Conservation (phyloP, 2,888 invertebrate genomes). For the Macrophya annulata region DNA sequence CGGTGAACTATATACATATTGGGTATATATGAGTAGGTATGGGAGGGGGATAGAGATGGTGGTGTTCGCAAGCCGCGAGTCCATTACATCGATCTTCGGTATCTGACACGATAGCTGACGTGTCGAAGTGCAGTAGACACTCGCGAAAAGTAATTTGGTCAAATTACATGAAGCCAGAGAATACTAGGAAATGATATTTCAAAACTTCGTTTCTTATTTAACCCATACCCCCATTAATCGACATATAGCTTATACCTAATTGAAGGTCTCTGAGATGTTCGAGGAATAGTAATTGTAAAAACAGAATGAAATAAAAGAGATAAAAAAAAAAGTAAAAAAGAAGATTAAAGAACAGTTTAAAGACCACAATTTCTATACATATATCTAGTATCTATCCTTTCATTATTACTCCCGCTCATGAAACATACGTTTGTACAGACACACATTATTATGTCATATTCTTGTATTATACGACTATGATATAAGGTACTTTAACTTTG, state of each 20-base stretch:
- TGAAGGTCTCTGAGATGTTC: conserved; percentile 7
- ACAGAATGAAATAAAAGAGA: not conserved
- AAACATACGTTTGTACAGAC: not conserved
- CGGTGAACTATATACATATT: not conserved
- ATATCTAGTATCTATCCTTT: not conserved
- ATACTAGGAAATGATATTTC: conserved; percentile 45
- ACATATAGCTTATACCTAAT: conserved; percentile 33
- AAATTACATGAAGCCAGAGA: conserved; percentile 22
- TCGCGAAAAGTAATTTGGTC: conserved; percentile 42
- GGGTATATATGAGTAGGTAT: not conserved
- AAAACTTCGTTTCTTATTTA: conserved; percentile 7
- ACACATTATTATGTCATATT: conserved; percentile 4
- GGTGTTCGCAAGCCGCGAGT: conserved; percentile 37
- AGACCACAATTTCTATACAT: not conserved
- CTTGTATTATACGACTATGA: not conserved
- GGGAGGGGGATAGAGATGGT: no score
- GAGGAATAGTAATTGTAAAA: not conserved
- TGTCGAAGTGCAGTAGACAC: conserved; percentile 49
- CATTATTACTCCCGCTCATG: not conserved
- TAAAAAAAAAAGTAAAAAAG: not conserved
- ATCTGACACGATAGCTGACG: conserved; percentile 41
- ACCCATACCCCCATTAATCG: not conserved
- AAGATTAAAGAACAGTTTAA: not conserved
- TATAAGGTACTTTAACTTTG: not conserved
- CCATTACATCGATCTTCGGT: conserved; percentile 48